Evolutionary conservation across 2,797 vertebrate genomes (phyloP).

Genomic region (Tinamus major): DNA sequence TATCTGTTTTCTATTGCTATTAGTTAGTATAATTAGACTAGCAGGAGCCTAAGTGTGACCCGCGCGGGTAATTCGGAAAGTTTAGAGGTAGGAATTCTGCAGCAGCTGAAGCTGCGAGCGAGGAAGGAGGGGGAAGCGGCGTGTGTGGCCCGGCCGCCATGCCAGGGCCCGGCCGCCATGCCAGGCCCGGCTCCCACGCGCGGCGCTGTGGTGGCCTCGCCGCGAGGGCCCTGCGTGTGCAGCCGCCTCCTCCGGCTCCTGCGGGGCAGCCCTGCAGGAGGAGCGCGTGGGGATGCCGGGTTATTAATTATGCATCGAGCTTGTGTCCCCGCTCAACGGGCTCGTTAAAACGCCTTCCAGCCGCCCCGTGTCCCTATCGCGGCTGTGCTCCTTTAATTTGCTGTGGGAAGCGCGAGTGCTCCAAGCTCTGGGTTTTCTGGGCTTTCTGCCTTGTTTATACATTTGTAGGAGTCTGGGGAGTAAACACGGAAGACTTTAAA

Average conservation of each 20-base stretch:
- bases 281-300: constrained; percentile 54
- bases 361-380: constrained; percentile 50
- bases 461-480: constrained; percentile 65
- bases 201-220: too few relatives aligned
- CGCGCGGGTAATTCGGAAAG: neutral
- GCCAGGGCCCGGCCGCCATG: too few relatives aligned
- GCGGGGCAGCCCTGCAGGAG: constrained; percentile 10
- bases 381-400: constrained; percentile 18
- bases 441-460: constrained; percentile 18
- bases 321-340: constrained; percentile 42
- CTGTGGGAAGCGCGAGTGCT: constrained; percentile 61
- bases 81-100: neutral
- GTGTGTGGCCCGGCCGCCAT: too few relatives aligned
- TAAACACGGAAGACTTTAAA: constrained; percentile 71
- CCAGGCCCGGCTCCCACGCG: too few relatives aligned
- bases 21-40: neutral
- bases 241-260: neutral
- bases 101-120: neutral
- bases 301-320: constrained; percentile 69
- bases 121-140: neutral
- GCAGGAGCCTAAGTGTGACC: neutral
- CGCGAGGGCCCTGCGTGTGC: too few relatives aligned
- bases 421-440: constrained; percentile 64
- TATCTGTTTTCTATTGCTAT: neutral
- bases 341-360: constrained; percentile 64